These are phyloP conservation scores for Pteropus alecto DNA, from an alignment of 2,113 vertebrate genomes.

Conservation along the genomic window DNA sequence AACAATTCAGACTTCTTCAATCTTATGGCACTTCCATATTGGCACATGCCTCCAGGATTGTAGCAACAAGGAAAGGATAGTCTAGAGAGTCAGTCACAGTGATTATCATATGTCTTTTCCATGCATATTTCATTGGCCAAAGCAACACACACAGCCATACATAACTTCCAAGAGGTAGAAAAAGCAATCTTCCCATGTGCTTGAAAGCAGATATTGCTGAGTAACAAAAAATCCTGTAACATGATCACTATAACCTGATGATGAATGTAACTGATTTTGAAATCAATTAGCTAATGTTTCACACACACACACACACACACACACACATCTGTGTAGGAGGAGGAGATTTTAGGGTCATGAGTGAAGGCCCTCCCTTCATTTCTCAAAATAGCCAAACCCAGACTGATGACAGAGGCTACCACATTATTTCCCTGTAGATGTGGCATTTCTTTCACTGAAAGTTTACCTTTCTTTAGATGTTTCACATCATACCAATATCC, in stretches of 20 bases:
- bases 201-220: background rate
- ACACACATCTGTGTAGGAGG: background rate
- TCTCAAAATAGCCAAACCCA: background rate
- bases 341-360: background rate
- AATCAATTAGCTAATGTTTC: background rate
- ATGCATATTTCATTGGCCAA: background rate
- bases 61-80: background rate
- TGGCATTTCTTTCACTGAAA: background rate
- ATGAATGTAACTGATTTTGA: background rate
- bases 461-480: background rate
- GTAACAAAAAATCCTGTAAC: background rate
- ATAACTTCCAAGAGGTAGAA: background rate
- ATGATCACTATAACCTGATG: background rate
- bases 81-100: background rate
- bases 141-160: background rate
- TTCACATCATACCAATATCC: background rate
- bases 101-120: background rate
- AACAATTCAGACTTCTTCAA: background rate
- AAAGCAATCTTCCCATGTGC: background rate
- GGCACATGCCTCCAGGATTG: background rate
- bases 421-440: background rate
- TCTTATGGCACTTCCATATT: background rate
- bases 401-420: background rate
- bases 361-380: background rate
- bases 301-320: background rate